These are phyloP conservation scores for Conus ventricosus DNA, from an alignment of 1,140 invertebrate species.

Conservation along the genomic window DNA sequence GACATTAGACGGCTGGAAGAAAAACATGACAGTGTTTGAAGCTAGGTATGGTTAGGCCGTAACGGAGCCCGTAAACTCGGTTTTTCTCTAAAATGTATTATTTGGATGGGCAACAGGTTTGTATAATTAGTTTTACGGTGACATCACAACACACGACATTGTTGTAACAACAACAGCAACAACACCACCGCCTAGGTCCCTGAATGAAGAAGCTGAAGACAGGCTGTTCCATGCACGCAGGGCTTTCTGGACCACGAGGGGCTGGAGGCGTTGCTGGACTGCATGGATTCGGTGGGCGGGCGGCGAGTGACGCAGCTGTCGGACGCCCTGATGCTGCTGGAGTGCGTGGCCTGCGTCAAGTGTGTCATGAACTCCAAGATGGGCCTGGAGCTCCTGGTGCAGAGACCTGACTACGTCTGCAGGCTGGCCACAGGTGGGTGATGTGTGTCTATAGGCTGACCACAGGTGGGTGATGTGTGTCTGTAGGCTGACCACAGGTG, in stretches of 20 bases:
- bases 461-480: background rate
- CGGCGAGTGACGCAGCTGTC: constrained; percentile 65
- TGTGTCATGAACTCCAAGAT: constrained; percentile 77
- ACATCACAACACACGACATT: too few relatives aligned
- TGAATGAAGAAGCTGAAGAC: too few relatives aligned
- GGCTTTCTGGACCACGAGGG: constrained; percentile 76
- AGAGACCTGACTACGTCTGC: constrained; percentile 72
- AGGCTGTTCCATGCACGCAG: background rate
- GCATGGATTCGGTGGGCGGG: constrained; percentile 72
- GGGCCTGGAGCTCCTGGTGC: constrained; percentile 76
- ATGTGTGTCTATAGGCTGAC: background rate
- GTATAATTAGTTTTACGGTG: too few relatives aligned
- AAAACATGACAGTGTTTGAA: too few relatives aligned
- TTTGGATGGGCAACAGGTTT: too few relatives aligned
- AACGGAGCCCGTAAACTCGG: too few relatives aligned
- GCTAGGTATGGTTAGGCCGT: too few relatives aligned
- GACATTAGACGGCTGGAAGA: too few relatives aligned
- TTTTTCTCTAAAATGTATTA: too few relatives aligned
- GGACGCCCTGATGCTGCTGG: constrained; percentile 75
- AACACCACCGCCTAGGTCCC: too few relatives aligned
- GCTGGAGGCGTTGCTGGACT: constrained; percentile 75
- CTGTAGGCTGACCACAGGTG: background rate
- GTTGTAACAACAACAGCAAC: too few relatives aligned
- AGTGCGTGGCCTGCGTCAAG: constrained; percentile 75
- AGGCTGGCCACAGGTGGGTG: constrained; percentile 74